Percentiles rank a stretch among this genome's conserved stretches.
phyloP scores from a whole-genome alignment of 2,797 vertebrate genomes.

The Choloepus didactylus region DNA sequence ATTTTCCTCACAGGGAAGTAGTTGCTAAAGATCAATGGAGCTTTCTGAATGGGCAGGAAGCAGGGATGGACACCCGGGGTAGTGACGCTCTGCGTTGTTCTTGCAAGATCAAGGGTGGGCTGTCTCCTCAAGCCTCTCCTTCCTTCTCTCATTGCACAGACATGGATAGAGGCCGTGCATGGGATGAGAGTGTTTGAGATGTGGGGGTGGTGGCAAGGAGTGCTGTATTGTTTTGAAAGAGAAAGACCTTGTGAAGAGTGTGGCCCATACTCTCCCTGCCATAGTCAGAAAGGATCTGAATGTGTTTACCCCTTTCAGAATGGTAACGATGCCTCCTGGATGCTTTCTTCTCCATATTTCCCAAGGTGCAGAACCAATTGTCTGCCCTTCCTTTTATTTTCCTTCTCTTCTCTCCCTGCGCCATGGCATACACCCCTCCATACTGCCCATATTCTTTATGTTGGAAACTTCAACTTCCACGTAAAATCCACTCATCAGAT shows the following conservation, averaged over 20 bases:
- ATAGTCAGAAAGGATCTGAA: neutral
- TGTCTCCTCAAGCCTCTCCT: neutral
- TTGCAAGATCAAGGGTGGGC: conserved; percentile 42
- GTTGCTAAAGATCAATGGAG: conserved; percentile 65
- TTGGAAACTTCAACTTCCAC: neutral
- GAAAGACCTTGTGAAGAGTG: neutral
- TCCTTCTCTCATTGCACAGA: conserved; percentile 32
- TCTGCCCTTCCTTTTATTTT: neutral
- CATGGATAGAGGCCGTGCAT: neutral
- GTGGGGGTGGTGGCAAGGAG: neutral
- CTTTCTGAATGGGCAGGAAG: conserved; percentile 63
- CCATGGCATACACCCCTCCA: fast-evolving
- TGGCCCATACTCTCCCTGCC: no score
- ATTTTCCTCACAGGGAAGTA: conserved; percentile 46
- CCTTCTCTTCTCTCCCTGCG: neutral
- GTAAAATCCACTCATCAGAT: neutral
- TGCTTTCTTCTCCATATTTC: neutral
- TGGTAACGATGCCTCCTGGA: neutral
- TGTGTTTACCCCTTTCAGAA: neutral
- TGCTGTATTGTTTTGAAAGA: neutral
- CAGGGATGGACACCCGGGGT: conserved; percentile 48
- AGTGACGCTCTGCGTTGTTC: neutral
- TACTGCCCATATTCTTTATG: neutral
- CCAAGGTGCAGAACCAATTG: neutral
- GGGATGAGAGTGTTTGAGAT: neutral